Evolutionary conservation across 1,140 invertebrate species (phyloP).

Genomic region (Formica selysi): DNA sequence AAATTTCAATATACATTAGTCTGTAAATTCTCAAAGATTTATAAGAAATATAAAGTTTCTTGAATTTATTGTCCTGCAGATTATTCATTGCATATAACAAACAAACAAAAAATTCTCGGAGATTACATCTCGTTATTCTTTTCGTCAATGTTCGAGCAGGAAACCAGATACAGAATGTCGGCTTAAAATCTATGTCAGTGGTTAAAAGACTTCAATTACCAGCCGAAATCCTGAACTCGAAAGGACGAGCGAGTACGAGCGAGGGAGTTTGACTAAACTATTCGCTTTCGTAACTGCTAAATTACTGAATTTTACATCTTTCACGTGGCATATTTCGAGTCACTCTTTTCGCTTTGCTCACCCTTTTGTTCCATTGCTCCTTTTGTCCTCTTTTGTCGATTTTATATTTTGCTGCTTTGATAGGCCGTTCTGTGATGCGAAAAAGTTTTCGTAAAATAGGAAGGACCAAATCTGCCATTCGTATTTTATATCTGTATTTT

Average conservation of each 20-base stretch:
- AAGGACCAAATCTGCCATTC: background rate
- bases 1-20: background rate
- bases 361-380: background rate
- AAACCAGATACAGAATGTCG: conserved; percentile 70
- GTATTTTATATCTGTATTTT: background rate
- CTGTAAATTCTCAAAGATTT: background rate
- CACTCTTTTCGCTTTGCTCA: background rate
- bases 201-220: conserved; percentile 79
- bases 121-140: conserved; percentile 5
- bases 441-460: background rate
- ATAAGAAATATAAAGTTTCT: background rate
- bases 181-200: conserved; percentile 67
- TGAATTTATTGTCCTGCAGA: background rate
- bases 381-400: background rate
- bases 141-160: conserved; percentile 41
- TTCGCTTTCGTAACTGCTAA: conserved; percentile 33
- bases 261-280: conserved; percentile 39
- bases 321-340: background rate
- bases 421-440: background rate
- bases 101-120: background rate
- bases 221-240: conserved; percentile 62
- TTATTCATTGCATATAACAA: background rate
- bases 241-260: conserved; percentile 60
- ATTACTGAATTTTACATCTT: conserved; percentile 13
- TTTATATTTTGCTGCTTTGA: background rate